Evolutionary conservation across 2,113 vertebrate species (phyloP).

Genomic region (Numida meleagris): DNA sequence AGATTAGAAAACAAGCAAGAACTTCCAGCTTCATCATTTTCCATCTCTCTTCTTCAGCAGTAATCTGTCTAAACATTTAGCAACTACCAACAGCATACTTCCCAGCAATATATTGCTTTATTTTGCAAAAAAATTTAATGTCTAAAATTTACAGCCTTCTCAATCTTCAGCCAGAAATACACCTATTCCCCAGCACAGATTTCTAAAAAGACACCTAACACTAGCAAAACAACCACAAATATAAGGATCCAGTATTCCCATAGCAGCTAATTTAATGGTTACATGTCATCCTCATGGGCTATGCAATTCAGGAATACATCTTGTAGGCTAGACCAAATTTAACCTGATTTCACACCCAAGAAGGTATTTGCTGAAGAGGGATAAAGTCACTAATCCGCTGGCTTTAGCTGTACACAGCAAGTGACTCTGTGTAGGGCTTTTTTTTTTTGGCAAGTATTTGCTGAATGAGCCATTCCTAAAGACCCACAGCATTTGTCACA

Average conservation of each 20-base stretch:
- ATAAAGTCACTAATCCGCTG: not conserved
- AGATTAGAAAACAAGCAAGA: not conserved
- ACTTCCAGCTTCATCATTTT: not conserved
- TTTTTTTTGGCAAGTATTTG: not conserved
- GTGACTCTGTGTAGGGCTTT: not conserved
- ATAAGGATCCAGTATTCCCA: not conserved
- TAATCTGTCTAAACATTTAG: not conserved
- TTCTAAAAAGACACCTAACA: not conserved
- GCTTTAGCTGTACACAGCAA: not conserved
- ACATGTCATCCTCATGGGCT: not conserved
- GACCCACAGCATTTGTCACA: not conserved
- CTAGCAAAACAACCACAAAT: not conserved
- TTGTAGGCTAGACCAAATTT: not conserved
- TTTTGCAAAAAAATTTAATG: not conserved
- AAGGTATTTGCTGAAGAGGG: not conserved
- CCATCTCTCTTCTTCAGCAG: not conserved
- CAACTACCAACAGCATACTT: not conserved
- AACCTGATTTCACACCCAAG: constrained; percentile 1
- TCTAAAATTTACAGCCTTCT: not conserved
- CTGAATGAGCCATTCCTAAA: not conserved
- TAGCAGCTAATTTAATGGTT: not conserved
- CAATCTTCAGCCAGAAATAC: not conserved
- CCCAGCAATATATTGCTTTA: not conserved
- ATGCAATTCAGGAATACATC: not conserved
- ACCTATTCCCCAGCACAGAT: not conserved